A percentile compares a stretch with the other conserved stretches of the same genome.
Evolutionary conservation across 1,140 invertebrate genomes (phyloP).

Genomic region (Macrosteles quadrilineatus): DNA sequence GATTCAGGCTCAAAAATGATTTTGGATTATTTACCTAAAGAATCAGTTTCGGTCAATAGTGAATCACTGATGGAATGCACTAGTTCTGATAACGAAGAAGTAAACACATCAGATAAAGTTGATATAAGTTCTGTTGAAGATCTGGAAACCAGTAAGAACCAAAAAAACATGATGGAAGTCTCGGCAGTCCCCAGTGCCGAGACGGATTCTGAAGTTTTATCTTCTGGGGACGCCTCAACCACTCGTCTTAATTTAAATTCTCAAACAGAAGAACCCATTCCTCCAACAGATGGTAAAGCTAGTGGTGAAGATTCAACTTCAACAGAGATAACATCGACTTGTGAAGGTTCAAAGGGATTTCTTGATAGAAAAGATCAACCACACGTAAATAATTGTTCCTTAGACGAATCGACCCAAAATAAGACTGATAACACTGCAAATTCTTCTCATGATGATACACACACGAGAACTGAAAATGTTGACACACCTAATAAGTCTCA

Average conservation of each 20-base stretch:
- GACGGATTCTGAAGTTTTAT: not conserved
- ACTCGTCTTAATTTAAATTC: not conserved
- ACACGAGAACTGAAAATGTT: no score
- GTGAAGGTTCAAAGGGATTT: not conserved
- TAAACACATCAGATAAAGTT: conserved; percentile 17
- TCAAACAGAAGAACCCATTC: not conserved
- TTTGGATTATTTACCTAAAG: not conserved
- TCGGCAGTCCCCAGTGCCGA: conserved; percentile 10
- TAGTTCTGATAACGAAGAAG: conserved; percentile 21
- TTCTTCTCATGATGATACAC: no score
- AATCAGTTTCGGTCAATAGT: not conserved
- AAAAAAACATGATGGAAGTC: conserved; percentile 27
- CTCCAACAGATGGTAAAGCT: not conserved
- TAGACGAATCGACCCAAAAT: no score
- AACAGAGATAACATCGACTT: conserved; percentile 7
- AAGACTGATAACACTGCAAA: no score
- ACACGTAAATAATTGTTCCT: no score
- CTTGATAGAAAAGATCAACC: no score
- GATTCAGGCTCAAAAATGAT: not conserved
- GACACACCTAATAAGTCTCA: no score
- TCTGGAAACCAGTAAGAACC: conserved; percentile 13
- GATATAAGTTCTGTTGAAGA: conserved; percentile 8
- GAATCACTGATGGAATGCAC: not conserved
- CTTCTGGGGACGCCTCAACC: not conserved
- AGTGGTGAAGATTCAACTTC: not conserved